phyloP scores from a whole-genome alignment of 2,888 invertebrate species.

The Ernsta delagoae region DNA sequence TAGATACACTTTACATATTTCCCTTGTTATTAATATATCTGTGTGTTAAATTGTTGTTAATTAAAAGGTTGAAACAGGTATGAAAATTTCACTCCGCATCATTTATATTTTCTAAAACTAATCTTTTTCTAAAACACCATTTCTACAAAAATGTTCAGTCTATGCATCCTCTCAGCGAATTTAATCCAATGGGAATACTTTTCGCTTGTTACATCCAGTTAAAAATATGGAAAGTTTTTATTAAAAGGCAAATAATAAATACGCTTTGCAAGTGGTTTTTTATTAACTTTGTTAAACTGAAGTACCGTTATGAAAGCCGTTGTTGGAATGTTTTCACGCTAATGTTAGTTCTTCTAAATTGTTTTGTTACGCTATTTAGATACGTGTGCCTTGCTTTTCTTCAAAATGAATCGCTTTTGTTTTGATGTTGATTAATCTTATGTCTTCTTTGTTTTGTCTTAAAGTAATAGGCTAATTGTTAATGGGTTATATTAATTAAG shows the following conservation, averaged over 20 bases:
- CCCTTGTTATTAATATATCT: no score
- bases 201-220: slow-evolving; percentile 34
- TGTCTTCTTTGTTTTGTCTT: no score
- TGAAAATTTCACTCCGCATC: not conserved
- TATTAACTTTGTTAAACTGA: slow-evolving; percentile 9
- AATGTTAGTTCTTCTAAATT: slow-evolving; percentile 5
- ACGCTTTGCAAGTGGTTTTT: slow-evolving; percentile 9
- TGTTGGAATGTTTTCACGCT: slow-evolving; percentile 8
- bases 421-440: not conserved
- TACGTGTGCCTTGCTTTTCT: not conserved
- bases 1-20: no score
- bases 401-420: not conserved
- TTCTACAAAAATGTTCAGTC: slow-evolving; percentile 9
- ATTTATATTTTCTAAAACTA: not conserved
- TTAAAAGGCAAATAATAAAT: slow-evolving; percentile 34
- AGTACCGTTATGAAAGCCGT: slow-evolving; percentile 1
- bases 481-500: no score
- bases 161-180: slow-evolving; percentile 35
- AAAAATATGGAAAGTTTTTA: slow-evolving; percentile 39
- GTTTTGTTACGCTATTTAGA: slow-evolving; percentile 1
- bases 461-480: no score
- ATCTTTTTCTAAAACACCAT: not conserved
- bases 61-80: not conserved
- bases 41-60: no score
- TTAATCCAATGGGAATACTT: slow-evolving; percentile 39